A percentile compares a stretch with the other conserved stretches of the same genome.
These are phyloP conservation scores for Nesogale talazaci DNA, from an alignment of 2,113 vertebrate genomes.

Conservation along the genomic window DNA sequence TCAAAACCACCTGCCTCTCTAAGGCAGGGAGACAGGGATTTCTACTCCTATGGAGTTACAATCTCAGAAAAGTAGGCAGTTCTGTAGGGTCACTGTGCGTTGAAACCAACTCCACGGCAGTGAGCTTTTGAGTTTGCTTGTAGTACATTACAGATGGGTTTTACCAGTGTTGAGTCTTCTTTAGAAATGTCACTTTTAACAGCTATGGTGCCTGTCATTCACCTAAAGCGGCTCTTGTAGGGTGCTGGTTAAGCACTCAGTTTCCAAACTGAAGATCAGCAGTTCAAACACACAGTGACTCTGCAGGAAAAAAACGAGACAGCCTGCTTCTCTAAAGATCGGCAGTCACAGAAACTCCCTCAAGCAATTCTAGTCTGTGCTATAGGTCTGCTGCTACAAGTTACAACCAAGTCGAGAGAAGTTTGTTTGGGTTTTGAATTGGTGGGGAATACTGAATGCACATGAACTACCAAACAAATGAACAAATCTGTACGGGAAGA, in stretches of 20 bases:
- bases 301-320: not conserved
- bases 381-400: not conserved
- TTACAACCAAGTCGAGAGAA: no score
- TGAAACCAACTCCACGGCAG: no score
- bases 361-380: not conserved
- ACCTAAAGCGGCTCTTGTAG: not conserved
- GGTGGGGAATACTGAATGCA: no score
- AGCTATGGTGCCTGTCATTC: not conserved
- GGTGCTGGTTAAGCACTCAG: not conserved
- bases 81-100: no score
- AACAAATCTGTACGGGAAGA: no score
- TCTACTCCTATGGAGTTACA: no score
- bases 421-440: no score
- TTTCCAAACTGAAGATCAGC: not conserved
- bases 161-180: not conserved
- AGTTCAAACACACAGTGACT: not conserved
- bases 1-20: no score
- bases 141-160: not conserved
- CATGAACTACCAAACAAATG: no score
- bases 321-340: not conserved
- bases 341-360: not conserved
- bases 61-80: no score
- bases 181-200: slow-evolving; percentile 10
- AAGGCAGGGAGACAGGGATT: no score
- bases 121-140: no score